Evolutionary conservation across 2,797 vertebrate species (phyloP).

Genomic region (Schizopygopsis malacanthus): DNA sequence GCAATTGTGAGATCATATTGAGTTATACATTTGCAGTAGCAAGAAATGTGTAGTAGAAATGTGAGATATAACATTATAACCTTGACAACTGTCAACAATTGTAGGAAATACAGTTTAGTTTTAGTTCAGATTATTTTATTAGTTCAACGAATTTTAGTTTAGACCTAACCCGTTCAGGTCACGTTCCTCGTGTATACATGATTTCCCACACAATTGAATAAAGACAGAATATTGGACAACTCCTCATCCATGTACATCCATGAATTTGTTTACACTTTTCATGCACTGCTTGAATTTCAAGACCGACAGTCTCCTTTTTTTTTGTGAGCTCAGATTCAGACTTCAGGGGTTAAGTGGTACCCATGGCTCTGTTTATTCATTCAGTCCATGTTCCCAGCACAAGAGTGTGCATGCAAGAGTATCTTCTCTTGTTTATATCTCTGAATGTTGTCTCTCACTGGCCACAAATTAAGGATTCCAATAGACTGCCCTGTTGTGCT

Average conservation of each 20-base stretch:
- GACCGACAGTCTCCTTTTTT: slow-evolving; percentile 72
- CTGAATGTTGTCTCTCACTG: slow-evolving; percentile 77
- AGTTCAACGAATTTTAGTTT: background rate
- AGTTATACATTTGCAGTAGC: background rate
- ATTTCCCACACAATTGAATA: background rate
- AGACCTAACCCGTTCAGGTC: background rate
- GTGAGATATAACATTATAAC: background rate
- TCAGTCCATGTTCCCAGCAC: slow-evolving; percentile 72
- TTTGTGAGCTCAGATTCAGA: slow-evolving; percentile 71
- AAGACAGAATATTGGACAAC: background rate
- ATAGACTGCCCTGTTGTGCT: slow-evolving; percentile 77
- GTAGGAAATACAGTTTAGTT: background rate
- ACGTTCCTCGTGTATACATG: background rate
- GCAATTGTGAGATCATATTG: background rate
- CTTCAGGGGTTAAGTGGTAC: slow-evolving; percentile 77
- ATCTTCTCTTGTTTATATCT: slow-evolving; percentile 78
- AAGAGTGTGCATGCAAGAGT: slow-evolving; percentile 76
- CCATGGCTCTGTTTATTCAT: slow-evolving; percentile 74
- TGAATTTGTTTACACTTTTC: slow-evolving; percentile 73
- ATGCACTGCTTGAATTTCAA: slow-evolving; percentile 73
- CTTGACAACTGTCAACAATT: background rate
- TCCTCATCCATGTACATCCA: slow-evolving; percentile 52
- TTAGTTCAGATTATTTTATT: too few relatives aligned
- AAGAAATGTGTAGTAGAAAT: background rate
- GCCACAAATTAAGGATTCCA: slow-evolving; percentile 81